A percentile compares a stretch with the other conserved stretches of the same genome.
phyloP scores from a whole-genome alignment of 2,888 invertebrate species.

The Helobdella robusta region DNA sequence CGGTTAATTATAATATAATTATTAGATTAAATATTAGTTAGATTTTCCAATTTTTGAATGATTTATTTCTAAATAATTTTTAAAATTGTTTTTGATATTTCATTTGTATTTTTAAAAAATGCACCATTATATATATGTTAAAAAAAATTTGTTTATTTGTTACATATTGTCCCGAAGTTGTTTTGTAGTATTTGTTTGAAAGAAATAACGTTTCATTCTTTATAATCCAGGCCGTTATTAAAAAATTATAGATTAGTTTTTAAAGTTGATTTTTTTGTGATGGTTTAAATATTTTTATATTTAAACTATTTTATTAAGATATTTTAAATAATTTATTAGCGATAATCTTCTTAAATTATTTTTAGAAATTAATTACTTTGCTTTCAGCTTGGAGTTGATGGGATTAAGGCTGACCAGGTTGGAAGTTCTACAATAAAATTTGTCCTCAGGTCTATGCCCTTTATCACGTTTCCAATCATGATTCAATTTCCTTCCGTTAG shows the following conservation, averaged over 20 bases:
- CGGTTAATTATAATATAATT: too few relatives aligned
- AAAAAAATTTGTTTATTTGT: not conserved
- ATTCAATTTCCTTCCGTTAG: slow-evolving; percentile 72
- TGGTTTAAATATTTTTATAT: too few relatives aligned
- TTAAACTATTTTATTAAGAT: too few relatives aligned
- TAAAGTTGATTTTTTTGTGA: too few relatives aligned
- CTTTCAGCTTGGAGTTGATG: slow-evolving; percentile 65
- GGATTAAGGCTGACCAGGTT: slow-evolving; percentile 41
- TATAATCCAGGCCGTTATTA: too few relatives aligned
- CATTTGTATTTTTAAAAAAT: not conserved
- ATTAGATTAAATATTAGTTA: too few relatives aligned
- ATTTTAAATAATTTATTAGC: not conserved
- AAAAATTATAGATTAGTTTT: too few relatives aligned
- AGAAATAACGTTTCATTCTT: too few relatives aligned
- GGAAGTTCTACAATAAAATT: slow-evolving; percentile 60
- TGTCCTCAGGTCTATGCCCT: slow-evolving; percentile 64
- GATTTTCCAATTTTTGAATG: too few relatives aligned
- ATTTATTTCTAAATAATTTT: too few relatives aligned
- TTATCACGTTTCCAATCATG: slow-evolving; percentile 72
- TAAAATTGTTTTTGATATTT: too few relatives aligned
- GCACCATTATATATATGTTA: not conserved
- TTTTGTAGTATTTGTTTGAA: not conserved
- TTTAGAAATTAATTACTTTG: not conserved
- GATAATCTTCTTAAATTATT: not conserved
- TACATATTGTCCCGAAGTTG: not conserved